These are phyloP conservation scores for Petrocephalus sullivani DNA, from an alignment of 2,797 vertebrate species.

Conservation along the genomic window DNA sequence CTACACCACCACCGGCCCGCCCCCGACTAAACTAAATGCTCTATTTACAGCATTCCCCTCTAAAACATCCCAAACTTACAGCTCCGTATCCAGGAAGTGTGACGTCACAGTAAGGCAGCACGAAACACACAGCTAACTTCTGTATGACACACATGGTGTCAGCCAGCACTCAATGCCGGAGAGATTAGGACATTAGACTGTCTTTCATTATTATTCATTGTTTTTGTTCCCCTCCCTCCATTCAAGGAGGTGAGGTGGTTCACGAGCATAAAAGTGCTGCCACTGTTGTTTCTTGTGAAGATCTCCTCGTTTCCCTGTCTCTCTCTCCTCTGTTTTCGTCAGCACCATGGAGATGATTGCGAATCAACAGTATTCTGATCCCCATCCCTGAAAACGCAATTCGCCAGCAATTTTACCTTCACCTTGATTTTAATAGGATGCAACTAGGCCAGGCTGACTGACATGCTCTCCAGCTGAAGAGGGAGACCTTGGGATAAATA, in stretches of 20 bases:
- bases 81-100: neutral
- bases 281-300: neutral
- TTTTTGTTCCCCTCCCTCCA: neutral
- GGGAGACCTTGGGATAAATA: conserved; percentile 29
- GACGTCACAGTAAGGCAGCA: neutral
- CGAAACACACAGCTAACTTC: neutral
- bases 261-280: neutral
- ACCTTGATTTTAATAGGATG: conserved; percentile 39
- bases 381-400: conserved; percentile 22
- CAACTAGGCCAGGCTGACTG: conserved; percentile 56
- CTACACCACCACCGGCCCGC: neutral
- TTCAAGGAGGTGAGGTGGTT: neutral
- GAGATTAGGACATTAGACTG: neutral
- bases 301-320: neutral
- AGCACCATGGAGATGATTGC: neutral
- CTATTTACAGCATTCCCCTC: neutral
- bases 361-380: conserved; percentile 3
- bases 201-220: conserved; percentile 1
- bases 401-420: conserved; percentile 23
- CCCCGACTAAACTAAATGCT: neutral
- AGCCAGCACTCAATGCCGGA: neutral
- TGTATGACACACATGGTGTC: neutral
- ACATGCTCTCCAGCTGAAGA: conserved; percentile 39
- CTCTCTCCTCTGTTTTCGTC: neutral
- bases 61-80: neutral